phyloP scores from a whole-genome alignment of 1,140 invertebrate genomes.

The Wiebesia pumilae region DNA sequence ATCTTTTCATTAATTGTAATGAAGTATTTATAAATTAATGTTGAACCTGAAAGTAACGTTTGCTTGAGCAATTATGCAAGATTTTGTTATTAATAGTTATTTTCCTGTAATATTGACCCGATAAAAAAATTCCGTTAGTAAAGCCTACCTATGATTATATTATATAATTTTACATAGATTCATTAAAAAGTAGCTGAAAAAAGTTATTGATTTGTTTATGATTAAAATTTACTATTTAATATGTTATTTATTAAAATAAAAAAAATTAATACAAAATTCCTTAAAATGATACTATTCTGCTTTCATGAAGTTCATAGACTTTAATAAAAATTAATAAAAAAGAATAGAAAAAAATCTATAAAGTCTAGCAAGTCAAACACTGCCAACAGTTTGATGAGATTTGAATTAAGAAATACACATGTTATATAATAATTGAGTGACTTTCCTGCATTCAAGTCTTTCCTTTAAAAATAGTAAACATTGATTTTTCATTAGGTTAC shows the following conservation, averaged over 20 bases:
- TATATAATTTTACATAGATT: constrained; percentile 51
- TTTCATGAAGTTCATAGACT: constrained; percentile 11
- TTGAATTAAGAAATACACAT: constrained; percentile 4
- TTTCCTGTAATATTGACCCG: constrained; percentile 55
- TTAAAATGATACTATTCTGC: constrained; percentile 26
- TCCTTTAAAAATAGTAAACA: constrained; percentile 21
- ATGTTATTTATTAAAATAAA: not conserved
- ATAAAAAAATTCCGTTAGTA: constrained; percentile 57
- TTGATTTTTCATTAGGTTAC: not conserved
- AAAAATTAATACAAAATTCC: not conserved
- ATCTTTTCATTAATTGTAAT: constrained; percentile 71
- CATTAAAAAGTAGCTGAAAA: constrained; percentile 50
- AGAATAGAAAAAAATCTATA: constrained; percentile 18
- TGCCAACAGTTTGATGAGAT: constrained; percentile 45
- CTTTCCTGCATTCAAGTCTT: not conserved
- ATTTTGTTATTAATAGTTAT: constrained; percentile 48
- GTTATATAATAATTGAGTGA: not conserved
- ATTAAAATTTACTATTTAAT: constrained; percentile 42
- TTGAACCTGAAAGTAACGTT: constrained; percentile 75
- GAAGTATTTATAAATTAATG: constrained; percentile 65
- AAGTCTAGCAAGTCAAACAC: constrained; percentile 43
- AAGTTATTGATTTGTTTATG: constrained; percentile 41
- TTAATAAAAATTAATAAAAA: constrained; percentile 15
- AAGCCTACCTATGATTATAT: constrained; percentile 41
- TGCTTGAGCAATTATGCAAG: constrained; percentile 64